A percentile compares a stretch with the other conserved stretches of the same genome.
phyloP scores from a whole-genome alignment of 2,888 invertebrate species.

The Cinara cedri region DNA sequence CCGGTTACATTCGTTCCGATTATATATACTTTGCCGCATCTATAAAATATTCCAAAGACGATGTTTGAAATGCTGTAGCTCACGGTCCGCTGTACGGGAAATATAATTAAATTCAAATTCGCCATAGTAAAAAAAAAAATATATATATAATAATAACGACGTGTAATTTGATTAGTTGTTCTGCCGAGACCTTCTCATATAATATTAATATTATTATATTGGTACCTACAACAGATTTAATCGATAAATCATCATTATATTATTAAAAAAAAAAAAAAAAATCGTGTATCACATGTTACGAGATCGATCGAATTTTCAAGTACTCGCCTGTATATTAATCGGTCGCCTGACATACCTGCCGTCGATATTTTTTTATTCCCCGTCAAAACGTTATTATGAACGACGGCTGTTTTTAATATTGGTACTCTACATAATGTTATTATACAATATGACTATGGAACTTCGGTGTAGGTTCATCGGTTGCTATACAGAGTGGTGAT shows the following conservation, averaged over 20 bases:
- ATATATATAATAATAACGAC: too few relatives aligned
- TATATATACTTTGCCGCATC: too few relatives aligned
- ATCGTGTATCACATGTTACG: background rate
- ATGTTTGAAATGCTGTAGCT: background rate
- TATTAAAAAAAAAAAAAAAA: background rate
- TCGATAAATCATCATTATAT: slow-evolving; percentile 42
- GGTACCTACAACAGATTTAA: background rate
- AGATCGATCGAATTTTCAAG: slow-evolving; percentile 7
- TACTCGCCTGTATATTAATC: background rate
- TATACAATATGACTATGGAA: too few relatives aligned
- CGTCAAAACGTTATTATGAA: too few relatives aligned
- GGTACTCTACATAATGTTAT: too few relatives aligned
- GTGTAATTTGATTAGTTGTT: slow-evolving; percentile 26
- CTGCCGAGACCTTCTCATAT: background rate
- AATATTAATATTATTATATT: too few relatives aligned
- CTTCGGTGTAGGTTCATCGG: too few relatives aligned
- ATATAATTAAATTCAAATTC: slow-evolving; percentile 26
- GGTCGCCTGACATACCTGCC: background rate
- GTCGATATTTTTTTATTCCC: too few relatives aligned
- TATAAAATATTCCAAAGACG: too few relatives aligned
- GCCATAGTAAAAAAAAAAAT: background rate
- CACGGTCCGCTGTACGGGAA: background rate
- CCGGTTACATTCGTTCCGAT: too few relatives aligned
- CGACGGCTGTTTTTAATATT: too few relatives aligned
- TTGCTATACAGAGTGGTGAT: too few relatives aligned